Percentiles rank a stretch among this genome's conserved stretches.
phyloP scores from a whole-genome alignment of 2,888 invertebrate species.

The Drosophila hawaiiensis region DNA sequence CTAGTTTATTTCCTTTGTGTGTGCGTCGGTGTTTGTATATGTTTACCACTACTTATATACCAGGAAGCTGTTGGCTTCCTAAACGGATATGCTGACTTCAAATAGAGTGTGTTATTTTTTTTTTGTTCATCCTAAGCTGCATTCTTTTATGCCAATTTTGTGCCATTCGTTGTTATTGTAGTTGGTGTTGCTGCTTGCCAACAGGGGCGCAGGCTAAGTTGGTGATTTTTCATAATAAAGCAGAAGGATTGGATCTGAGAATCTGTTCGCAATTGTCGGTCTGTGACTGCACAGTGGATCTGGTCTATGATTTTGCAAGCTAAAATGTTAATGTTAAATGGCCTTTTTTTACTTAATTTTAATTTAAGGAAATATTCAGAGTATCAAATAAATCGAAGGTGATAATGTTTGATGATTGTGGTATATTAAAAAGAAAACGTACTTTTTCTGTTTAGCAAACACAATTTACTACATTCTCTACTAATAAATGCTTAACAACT shows the following conservation, averaged over 20 bases:
- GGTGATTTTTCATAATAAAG: slow-evolving; percentile 25
- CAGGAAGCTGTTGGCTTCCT: slow-evolving; percentile 79
- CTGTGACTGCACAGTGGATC: slow-evolving; percentile 31
- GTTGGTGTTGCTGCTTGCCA: slow-evolving; percentile 33
- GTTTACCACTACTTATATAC: slow-evolving; percentile 67
- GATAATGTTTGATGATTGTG: neutral
- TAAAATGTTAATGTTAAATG: neutral
- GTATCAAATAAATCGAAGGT: neutral
- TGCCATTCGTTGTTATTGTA: slow-evolving; percentile 31
- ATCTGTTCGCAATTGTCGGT: slow-evolving; percentile 14
- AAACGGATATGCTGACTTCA: slow-evolving; percentile 78
- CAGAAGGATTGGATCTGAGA: slow-evolving; percentile 1
- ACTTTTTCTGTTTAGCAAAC: neutral
- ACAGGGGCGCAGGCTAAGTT: slow-evolving; percentile 8
- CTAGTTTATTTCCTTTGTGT: slow-evolving; percentile 51
- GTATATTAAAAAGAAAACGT: neutral
- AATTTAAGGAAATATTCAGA: neutral
- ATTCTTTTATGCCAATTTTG: slow-evolving; percentile 44
- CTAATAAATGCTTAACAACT: neutral
- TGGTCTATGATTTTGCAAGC: neutral
- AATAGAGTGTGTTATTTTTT: slow-evolving; percentile 49
- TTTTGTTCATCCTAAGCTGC: slow-evolving; percentile 27
- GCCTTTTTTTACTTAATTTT: neutral
- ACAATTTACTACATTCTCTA: too few relatives aligned
- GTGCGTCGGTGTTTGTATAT: slow-evolving; percentile 36